These are phyloP conservation scores for Caloenas nicobarica DNA, from an alignment of 2,113 vertebrate genomes.

Conservation along the genomic window DNA sequence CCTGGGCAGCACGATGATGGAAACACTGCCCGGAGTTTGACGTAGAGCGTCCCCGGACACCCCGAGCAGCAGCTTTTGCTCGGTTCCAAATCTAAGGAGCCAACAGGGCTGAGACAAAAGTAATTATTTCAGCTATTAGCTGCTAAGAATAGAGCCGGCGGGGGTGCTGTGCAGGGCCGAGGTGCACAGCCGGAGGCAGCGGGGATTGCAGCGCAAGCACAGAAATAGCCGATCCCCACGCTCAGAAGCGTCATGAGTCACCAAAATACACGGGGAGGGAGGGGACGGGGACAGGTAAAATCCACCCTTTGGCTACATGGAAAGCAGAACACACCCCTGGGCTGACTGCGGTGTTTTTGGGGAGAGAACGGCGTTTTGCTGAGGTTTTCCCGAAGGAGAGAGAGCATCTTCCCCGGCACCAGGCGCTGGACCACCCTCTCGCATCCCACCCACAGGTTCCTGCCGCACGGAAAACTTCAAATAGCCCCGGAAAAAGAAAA, in stretches of 20 bases:
- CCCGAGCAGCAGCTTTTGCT: background rate
- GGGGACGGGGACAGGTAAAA: too few relatives aligned
- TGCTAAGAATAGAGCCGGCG: slow-evolving; percentile 55
- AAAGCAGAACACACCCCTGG: background rate
- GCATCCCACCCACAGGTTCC: background rate
- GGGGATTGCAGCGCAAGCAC: background rate
- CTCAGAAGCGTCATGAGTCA: slow-evolving; percentile 1
- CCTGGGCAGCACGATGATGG: too few relatives aligned
- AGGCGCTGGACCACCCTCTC: background rate
- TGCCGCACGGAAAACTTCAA: rapidly evolving
- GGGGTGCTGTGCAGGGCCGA: background rate
- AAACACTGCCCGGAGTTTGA: too few relatives aligned
- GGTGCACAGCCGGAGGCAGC: background rate
- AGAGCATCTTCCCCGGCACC: rapidly evolving
- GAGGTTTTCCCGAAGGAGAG: background rate
- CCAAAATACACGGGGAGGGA: background rate
- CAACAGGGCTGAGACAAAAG: slow-evolving; percentile 28
- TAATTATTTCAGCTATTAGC: slow-evolving; percentile 60
- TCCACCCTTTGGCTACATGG: too few relatives aligned
- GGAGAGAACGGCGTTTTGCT: background rate
- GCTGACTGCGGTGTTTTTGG: background rate
- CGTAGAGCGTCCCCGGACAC: background rate
- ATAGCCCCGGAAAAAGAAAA: too few relatives aligned
- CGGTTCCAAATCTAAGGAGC: background rate
- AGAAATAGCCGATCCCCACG: background rate